phyloP scores from a whole-genome alignment of 2,797 vertebrate genomes.

The Rallus crepitans region DNA sequence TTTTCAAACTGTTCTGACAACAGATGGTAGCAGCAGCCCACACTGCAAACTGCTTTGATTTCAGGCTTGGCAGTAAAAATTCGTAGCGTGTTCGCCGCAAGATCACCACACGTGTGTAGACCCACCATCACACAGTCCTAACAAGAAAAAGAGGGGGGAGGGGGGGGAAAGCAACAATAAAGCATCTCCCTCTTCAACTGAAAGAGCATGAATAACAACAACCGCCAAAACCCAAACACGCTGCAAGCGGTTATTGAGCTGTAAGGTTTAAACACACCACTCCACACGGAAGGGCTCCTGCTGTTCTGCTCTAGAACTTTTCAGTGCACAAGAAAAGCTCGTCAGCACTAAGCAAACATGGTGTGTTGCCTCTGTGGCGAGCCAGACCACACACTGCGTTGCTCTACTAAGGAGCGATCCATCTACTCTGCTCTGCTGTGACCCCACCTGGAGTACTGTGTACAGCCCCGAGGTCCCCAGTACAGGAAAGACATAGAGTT shows the following conservation, averaged over 20 bases:
- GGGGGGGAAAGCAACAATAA: background rate
- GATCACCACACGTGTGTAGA: constrained; percentile 96
- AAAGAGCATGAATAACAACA: background rate
- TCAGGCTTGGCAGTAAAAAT: constrained; percentile 91
- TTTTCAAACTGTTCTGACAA: constrained; percentile 86
- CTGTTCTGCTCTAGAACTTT: background rate
- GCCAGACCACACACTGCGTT: background rate
- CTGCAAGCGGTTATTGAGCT: background rate
- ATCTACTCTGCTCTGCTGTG: no score
- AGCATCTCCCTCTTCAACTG: background rate
- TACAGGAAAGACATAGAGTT: no score
- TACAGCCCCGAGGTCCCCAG: no score
- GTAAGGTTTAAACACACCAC: background rate
- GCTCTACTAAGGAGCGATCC: background rate
- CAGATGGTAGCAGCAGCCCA: constrained; percentile 89
- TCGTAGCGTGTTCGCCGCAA: constrained; percentile 85
- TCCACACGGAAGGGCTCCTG: background rate
- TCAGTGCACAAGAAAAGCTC: background rate
- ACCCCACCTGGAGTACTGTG: no score
- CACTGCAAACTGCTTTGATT: constrained; percentile 92
- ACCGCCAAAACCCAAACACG: background rate
- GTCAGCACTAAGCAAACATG: background rate
- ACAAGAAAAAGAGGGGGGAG: background rate
- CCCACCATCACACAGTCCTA: constrained; percentile 94
- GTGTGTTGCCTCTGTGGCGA: background rate